Percentiles rank a stretch among this genome's conserved stretches.
These are phyloP conservation scores for Rhabdornis inornatus DNA, from an alignment of 2,113 vertebrate species.

Conservation along the genomic window DNA sequence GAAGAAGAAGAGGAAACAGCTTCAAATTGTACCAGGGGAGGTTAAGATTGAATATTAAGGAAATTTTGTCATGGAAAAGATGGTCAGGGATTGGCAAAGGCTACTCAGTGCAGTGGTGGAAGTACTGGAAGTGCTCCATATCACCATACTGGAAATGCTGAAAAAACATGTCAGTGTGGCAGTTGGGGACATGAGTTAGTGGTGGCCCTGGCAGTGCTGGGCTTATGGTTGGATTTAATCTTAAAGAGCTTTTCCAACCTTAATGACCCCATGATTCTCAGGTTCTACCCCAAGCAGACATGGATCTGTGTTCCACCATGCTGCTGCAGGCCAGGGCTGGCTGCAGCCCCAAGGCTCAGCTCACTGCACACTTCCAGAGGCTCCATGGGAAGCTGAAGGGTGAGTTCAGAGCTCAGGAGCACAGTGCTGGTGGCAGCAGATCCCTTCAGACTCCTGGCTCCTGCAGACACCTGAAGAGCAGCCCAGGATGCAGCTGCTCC, in stretches of 20 bases:
- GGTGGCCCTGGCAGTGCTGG: not conserved
- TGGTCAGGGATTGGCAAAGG: not conserved
- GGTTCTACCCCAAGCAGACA: not conserved
- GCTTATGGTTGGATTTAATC: rapidly evolving
- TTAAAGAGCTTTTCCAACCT: not conserved
- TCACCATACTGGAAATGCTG: not conserved
- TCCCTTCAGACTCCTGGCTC: not conserved
- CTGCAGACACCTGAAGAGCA: not conserved
- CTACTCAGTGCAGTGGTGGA: not conserved
- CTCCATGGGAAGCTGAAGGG: rapidly evolving
- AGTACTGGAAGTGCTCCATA: no score
- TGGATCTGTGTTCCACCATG: rapidly evolving
- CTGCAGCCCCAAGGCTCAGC: not conserved
- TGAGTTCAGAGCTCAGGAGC: not conserved
- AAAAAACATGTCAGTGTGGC: no score
- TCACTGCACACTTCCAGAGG: not conserved
- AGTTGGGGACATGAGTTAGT: not conserved
- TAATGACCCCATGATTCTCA: not conserved
- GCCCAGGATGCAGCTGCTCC: not conserved
- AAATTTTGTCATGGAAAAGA: not conserved
- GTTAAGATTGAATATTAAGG: not conserved
- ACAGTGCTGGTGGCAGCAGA: not conserved
- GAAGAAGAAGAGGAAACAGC: not conserved
- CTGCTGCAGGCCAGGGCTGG: not conserved
- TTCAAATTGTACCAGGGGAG: not conserved